A percentile compares a stretch with the other conserved stretches of the same genome.
Evolutionary conservation across 2,797 vertebrate species (phyloP).

Genomic region (Channallabes apus): DNA sequence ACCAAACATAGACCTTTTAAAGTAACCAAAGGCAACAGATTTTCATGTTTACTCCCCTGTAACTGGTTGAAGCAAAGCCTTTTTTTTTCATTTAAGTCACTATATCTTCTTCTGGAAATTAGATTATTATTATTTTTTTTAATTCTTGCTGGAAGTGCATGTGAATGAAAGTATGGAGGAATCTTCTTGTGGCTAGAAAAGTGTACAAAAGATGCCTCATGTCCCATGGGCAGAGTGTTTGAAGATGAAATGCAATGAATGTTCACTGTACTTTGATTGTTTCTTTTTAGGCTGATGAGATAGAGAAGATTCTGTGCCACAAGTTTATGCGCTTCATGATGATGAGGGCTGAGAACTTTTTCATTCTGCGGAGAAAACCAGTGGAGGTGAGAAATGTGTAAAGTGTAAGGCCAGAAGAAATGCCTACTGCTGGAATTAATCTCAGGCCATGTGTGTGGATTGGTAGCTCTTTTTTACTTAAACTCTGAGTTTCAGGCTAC

Average conservation of each 20-base stretch:
- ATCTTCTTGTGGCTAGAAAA: not conserved
- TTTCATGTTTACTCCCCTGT: not conserved
- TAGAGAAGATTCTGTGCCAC: constrained; percentile 98
- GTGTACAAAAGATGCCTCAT: not conserved
- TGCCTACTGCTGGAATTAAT: not conserved
- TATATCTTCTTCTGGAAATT: not conserved
- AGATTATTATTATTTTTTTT: not conserved
- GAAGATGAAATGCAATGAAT: not conserved
- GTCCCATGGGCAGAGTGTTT: not conserved
- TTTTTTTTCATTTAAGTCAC: not conserved
- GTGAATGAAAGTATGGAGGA: not conserved
- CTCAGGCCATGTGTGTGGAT: not conserved
- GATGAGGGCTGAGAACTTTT: constrained; percentile 99
- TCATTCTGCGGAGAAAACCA: constrained; percentile 93
- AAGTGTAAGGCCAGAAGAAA: not conserved
- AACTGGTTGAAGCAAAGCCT: not conserved
- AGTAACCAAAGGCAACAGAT: not conserved
- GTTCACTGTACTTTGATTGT: constrained; percentile 7
- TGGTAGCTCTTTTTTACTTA: not conserved
- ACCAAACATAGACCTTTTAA: not conserved
- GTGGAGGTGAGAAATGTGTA: constrained; percentile 83
- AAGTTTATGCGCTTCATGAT: constrained; percentile 99
- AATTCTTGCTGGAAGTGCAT: not conserved
- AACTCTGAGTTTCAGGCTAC: not conserved
- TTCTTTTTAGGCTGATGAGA: constrained; percentile 87